Percentiles rank a stretch among this genome's conserved stretches.
Evolutionary conservation across 2,113 vertebrate species (phyloP).

Genomic region (Origma solitaria): DNA sequence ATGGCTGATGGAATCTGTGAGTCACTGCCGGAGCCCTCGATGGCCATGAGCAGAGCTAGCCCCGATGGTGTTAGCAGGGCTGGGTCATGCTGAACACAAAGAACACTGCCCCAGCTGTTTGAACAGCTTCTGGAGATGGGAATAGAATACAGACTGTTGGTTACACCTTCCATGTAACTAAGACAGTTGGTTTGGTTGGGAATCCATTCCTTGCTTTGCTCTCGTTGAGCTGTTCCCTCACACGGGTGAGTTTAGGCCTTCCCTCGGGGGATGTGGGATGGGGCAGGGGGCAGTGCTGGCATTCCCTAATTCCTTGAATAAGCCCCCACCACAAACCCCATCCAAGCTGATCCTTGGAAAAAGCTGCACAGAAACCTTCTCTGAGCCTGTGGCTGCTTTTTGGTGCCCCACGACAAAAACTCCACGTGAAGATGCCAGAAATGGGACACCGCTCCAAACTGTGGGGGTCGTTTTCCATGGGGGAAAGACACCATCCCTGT

Average conservation of each 20-base stretch:
- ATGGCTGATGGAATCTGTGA: no score
- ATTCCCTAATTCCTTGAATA: neutral
- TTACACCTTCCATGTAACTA: no score
- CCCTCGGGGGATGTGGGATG: neutral
- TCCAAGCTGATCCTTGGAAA: neutral
- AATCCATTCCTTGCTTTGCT: neutral
- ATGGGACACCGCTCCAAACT: neutral
- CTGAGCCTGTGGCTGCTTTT: neutral
- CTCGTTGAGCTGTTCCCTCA: neutral
- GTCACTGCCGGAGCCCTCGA: no score
- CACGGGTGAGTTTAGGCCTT: neutral
- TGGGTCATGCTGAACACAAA: no score
- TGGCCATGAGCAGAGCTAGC: no score
- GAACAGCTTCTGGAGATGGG: no score
- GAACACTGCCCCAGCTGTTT: no score
- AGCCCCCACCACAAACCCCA: neutral
- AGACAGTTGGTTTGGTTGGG: no score
- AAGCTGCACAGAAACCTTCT: rapidly evolving
- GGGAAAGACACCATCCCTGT: neutral
- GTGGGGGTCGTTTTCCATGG: rapidly evolving
- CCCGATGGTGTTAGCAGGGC: no score
- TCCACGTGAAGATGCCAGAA: neutral
- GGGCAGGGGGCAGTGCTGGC: neutral
- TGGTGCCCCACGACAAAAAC: neutral
- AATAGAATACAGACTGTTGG: no score